Evolutionary conservation across 2,888 invertebrate species (phyloP), one percentile per base, ranked within the genome.

Genomic region (Trisateles emortualis): DNA sequence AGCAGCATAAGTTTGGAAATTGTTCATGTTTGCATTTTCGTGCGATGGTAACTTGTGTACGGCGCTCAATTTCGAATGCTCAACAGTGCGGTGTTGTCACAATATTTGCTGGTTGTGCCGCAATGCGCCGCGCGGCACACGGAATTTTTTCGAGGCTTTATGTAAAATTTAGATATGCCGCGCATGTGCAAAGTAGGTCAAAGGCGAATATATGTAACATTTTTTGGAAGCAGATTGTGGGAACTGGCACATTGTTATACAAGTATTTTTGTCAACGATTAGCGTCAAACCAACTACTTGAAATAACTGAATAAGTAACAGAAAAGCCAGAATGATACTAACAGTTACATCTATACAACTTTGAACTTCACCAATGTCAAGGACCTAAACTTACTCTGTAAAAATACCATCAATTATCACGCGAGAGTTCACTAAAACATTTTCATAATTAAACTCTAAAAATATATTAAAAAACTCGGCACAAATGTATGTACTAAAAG

Each of bases 111-210:
- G 52, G 60, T 26, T 59, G 61, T 79, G 67, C 74, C 78, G 79
- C 79, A 79, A 58, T 79, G 79, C 79, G 79, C 79, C 68, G 64
- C 50, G 53, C 58, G 59, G 68, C 73, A 73, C 72, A 76, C 71
- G 72, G 68, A 79, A 72, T 74, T 76, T 74, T 79, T 78, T 78
- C 76, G 75, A 70, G 72, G 72, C 67, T 76, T 74, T 75, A 68
- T 71, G 59, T 70, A 67, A 72, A 72, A 72, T 72, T 72, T 67
- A 61, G 67, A 72, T 65, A 72, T 61, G 62, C 61, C 59, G 52
- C 63, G 69, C 63, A 72, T 65, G 68, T 72, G 59, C 63, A 68
- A 72, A 69, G 61, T 65, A 54, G 69, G 72, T 68, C 72, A 72
- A 64, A 72, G 62, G 67, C 65, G 42, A 69, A 48, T 47, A 48